Conservation (phyloP, 2,888 invertebrate species). For the Stomorhina lunata region DNA sequence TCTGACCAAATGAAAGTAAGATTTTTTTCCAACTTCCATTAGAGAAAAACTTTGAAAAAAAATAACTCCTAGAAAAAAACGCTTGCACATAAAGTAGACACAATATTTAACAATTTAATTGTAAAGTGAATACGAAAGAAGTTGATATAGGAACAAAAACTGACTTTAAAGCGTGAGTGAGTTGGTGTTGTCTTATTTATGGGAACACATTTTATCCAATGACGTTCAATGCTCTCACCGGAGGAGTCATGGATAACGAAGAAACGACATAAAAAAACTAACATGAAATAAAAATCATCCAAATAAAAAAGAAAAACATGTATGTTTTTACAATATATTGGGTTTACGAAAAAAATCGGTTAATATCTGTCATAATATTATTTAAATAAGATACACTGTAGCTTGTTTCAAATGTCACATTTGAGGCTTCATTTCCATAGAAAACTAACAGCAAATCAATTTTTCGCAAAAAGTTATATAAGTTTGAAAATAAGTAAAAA, state of each 20-base stretch:
- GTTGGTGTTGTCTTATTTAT: slow-evolving; percentile 59
- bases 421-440: too few species aligned
- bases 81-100: slow-evolving; percentile 48
- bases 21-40: slow-evolving; percentile 27
- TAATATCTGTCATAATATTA: too few species aligned
- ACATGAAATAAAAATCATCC: slow-evolving; percentile 15
- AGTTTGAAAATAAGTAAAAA: too few species aligned
- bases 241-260: slow-evolving; percentile 51
- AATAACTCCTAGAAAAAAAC: neutral
- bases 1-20: slow-evolving; percentile 58
- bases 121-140: slow-evolving; percentile 52
- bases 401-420: too few species aligned
- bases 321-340: slow-evolving; percentile 18
- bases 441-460: too few species aligned
- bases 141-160: slow-evolving; percentile 17
- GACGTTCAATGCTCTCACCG: slow-evolving; percentile 63
- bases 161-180: slow-evolving; percentile 51
- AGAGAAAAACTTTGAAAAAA: slow-evolving; percentile 18
- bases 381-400: too few species aligned
- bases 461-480: too few species aligned
- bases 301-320: slow-evolving; percentile 36
- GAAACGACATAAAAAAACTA: slow-evolving; percentile 37
- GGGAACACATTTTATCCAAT: slow-evolving; percentile 64
- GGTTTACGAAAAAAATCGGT: too few species aligned
- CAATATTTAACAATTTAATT: slow-evolving; percentile 56